Conservation (phyloP, 35 echinoderm and acorn worm species). For the Apostichopus japonicus region DNA sequence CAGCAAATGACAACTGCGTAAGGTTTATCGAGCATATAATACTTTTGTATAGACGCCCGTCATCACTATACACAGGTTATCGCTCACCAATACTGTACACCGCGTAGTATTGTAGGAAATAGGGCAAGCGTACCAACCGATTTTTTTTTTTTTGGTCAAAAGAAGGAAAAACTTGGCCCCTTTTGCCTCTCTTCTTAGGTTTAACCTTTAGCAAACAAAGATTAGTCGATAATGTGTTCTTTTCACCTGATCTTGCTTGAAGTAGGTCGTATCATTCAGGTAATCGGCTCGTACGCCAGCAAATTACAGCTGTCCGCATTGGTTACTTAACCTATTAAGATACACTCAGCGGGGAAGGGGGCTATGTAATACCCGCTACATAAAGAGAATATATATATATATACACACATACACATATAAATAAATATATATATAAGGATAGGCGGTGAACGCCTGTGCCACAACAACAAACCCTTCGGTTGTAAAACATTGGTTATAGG, state of each 20-base stretch:
- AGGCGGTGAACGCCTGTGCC: neutral
- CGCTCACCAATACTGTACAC: too few relatives aligned
- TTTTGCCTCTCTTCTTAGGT: slow-evolving; percentile 16
- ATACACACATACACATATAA: too few relatives aligned
- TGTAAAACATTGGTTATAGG: neutral
- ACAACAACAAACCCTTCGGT: slow-evolving; percentile 2
- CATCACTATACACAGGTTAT: too few relatives aligned
- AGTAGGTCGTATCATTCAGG: slow-evolving; percentile 36
- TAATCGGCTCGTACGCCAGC: neutral
- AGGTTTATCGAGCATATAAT: too few relatives aligned
- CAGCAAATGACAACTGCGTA: too few relatives aligned
- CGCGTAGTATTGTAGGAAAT: neutral
- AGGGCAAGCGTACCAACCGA: neutral
- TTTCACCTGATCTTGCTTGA: slow-evolving; percentile 15
- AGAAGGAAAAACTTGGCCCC: slow-evolving; percentile 18
- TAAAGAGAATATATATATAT: neutral
- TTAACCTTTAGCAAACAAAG: slow-evolving; percentile 47
- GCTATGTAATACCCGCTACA: neutral
- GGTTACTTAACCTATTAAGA: slow-evolving; percentile 40
- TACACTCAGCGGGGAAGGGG: neutral
- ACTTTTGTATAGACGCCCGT: too few relatives aligned
- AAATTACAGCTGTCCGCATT: slow-evolving; percentile 40
- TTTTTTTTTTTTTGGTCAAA: neutral
- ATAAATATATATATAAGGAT: neutral
- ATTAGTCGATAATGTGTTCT: slow-evolving; percentile 47